Base-by-base conservation (phyloP, 2,113 vertebrate species). In the Platichthys flesus region DNA sequence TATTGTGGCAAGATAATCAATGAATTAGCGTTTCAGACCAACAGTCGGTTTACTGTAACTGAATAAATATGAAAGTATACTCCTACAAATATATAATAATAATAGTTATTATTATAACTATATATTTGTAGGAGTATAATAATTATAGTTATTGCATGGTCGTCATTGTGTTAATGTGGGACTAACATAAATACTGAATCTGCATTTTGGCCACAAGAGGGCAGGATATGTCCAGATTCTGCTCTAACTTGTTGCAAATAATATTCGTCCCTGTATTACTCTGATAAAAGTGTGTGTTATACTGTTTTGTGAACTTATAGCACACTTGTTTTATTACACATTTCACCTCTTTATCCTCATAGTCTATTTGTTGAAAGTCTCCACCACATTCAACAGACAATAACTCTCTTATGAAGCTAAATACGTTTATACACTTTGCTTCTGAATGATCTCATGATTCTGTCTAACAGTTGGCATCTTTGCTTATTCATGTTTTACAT, bases 191-290 rank as follows among this genome's bases (percentile, higher is more conserved):
- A 18, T 20, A 51, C 18, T n/a, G 10, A n/a, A 26, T 9, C 7
- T 59, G 77, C 35, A 66, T 14, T 51, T 4, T 59, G 3, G 10
- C 84, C 91, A 78, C 72, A 13, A 72, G 88, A 79, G 31, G 79
- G 49, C 73, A 9, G 1, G 18, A 76, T 64, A 60, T 37, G 2
- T 31, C 45, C 59, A 66, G 10, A 3, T 21, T 74, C 21, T 10
- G 1, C 21, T 57, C 23, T 23, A 55, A 37, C 35, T 16, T 60
- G 28, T 20, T 31, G 28, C 18, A 12, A 1, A 6, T 12, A 26
- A 18, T 14, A 59, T 14, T 31, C n/a, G 13, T 1, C 9, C 1
- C 3, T n/a, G 0, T 18, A 23, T 21, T 23, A 31, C 13, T 24
- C 24, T 10, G 31, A 37, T 37, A 2, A 49, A 49, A 16, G 15